Conservation (phyloP, 2,888 invertebrate genomes). For the Ichneumoninae sp. region DNA sequence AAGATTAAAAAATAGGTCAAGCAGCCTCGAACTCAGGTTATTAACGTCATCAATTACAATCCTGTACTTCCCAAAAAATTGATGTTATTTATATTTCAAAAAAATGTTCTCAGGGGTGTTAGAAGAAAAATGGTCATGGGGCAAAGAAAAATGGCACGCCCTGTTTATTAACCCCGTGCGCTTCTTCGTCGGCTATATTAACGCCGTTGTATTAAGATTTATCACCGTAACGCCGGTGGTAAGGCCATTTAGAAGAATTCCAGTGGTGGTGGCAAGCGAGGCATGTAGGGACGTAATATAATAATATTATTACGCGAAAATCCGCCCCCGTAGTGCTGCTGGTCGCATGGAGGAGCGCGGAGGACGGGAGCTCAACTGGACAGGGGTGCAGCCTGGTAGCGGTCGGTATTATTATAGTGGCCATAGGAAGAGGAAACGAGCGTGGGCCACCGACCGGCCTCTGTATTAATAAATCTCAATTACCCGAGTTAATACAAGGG, state of each 20-base stretch:
- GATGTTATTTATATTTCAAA: neutral
- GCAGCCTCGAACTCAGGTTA: neutral
- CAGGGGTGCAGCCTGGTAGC: constrained; percentile 43
- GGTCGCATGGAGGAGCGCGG: constrained; percentile 26
- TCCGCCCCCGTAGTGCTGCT: constrained; percentile 47
- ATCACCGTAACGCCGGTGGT: constrained; percentile 43
- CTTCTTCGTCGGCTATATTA: constrained; percentile 12
- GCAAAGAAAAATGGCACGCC: constrained; percentile 26
- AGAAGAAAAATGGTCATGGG: neutral
- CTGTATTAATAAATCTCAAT: constrained; percentile 84
- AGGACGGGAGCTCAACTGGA: constrained; percentile 40
- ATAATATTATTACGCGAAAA: constrained; percentile 67
- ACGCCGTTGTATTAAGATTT: constrained; percentile 45
- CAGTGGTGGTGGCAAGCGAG: constrained; percentile 36
- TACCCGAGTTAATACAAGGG: constrained; percentile 82
- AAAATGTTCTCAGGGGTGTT: neutral
- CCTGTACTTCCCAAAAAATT: neutral
- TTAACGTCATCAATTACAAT: neutral
- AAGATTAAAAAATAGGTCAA: neutral
- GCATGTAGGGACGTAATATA: constrained; percentile 64
- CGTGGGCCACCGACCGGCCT: constrained; percentile 73
- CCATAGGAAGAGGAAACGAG: constrained; percentile 70
- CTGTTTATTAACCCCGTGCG: constrained; percentile 34
- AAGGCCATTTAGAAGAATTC: constrained; percentile 61
- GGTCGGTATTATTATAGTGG: constrained; percentile 54